These are phyloP conservation scores for Luperina testacea DNA, from an alignment of 2,888 invertebrate genomes.

Conservation along the genomic window DNA sequence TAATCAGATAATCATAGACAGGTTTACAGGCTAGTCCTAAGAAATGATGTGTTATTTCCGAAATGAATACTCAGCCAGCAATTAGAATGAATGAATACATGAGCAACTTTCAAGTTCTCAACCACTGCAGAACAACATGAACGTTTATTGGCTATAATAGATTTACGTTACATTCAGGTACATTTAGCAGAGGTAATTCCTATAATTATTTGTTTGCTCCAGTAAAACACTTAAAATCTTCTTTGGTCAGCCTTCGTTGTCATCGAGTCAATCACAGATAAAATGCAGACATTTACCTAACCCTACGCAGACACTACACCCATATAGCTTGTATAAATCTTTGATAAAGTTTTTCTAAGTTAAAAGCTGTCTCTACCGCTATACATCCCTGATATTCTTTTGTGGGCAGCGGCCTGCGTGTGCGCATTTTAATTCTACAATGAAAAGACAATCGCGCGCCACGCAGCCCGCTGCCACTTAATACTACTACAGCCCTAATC, in stretches of 20 bases:
- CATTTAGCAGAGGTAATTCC: constrained; percentile 42
- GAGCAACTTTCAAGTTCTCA: constrained; percentile 4
- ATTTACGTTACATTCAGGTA: constrained; percentile 57
- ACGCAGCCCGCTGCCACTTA: constrained; percentile 68
- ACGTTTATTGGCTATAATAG: constrained; percentile 24
- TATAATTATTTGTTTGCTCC: constrained; percentile 39
- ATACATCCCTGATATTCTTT: constrained; percentile 85
- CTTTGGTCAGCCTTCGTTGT: constrained; percentile 63
- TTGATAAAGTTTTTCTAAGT: constrained; percentile 81
- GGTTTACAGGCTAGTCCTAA: constrained; percentile 9
- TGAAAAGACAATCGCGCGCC: constrained; percentile 27
- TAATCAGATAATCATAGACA: background rate
- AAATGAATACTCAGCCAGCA: constrained; percentile 16
- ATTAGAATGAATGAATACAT: constrained; percentile 27
- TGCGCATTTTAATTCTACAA: constrained; percentile 27
- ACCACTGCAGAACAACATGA: constrained; percentile 21
- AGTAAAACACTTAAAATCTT: constrained; percentile 56
- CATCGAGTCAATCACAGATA: constrained; percentile 65
- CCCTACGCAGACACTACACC: constrained; percentile 81
- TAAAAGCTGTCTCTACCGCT: constrained; percentile 84
- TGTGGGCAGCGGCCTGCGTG: constrained; percentile 69
- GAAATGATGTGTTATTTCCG: constrained; percentile 24
- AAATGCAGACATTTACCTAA: constrained; percentile 71
- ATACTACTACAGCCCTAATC: constrained; percentile 83
- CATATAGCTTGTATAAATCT: constrained; percentile 85